These are phyloP conservation scores for Plotosus lineatus DNA, from an alignment of 2,113 vertebrate species.

Conservation along the genomic window DNA sequence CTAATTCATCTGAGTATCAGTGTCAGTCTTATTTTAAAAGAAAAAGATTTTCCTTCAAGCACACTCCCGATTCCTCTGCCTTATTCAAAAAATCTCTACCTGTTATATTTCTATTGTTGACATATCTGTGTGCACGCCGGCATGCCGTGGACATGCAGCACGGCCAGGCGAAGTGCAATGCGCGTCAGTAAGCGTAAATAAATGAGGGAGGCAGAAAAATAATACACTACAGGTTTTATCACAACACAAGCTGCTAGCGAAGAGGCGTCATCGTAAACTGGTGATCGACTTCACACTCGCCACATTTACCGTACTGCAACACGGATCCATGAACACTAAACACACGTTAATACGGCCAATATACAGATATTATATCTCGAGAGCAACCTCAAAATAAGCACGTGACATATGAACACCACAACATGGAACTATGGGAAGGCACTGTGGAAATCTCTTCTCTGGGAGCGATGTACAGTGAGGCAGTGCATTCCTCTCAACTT, in stretches of 20 bases:
- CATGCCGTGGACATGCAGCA: background rate
- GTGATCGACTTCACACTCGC: background rate
- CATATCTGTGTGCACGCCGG: background rate
- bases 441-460: background rate
- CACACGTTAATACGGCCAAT: background rate
- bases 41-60: constrained; percentile 21
- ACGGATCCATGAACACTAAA: background rate
- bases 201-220: background rate
- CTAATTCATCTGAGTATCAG: background rate
- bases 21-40: background rate
- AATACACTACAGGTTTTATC: background rate
- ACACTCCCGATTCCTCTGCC: constrained; percentile 12
- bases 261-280: background rate
- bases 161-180: background rate
- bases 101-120: background rate
- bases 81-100: background rate
- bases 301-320: no score
- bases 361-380: background rate
- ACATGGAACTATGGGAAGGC: background rate
- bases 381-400: background rate
- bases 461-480: background rate
- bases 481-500: background rate
- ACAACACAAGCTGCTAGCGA: background rate
- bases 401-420: background rate
- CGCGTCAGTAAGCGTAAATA: background rate